Conservation (phyloP, 2,113 vertebrate genomes). For the Andinoacara biseriatus region DNA sequence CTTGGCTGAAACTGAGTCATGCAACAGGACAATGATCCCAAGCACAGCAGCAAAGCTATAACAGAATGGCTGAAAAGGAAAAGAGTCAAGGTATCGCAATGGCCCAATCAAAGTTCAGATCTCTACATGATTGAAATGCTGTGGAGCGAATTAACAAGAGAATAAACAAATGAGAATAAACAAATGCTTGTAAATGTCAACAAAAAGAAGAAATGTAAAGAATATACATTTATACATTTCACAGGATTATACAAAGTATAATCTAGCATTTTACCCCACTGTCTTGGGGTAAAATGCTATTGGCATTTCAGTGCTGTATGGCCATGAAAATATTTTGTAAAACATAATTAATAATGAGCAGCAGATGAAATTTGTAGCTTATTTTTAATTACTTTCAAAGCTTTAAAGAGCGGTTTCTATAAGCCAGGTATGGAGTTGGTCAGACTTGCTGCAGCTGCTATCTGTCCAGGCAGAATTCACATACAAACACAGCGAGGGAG, state of each 20-base stretch:
- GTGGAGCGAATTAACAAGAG: not conserved
- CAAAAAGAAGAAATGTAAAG: not conserved
- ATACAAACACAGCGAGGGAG: conserved; percentile 10
- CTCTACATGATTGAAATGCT: fast-evolving
- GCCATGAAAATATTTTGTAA: not conserved
- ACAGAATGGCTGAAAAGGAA: not conserved
- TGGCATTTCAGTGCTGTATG: not conserved
- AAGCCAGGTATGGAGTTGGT: conserved; percentile 15
- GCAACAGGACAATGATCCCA: not conserved
- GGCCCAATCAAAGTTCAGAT: not conserved
- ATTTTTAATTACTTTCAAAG: conserved; percentile 3
- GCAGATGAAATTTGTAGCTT: not conserved
- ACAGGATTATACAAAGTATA: too few relatives aligned
- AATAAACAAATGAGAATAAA: not conserved
- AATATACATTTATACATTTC: too few relatives aligned
- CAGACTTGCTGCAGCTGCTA: conserved; percentile 28
- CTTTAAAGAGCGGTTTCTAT: not conserved
- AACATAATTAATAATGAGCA: not conserved
- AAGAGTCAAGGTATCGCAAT: not conserved
- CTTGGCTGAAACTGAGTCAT: not conserved
- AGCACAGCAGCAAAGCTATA: not conserved
- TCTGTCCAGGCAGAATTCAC: conserved; percentile 22
- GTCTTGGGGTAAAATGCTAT: not conserved
- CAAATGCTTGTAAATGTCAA: not conserved
- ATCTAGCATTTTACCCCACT: too few relatives aligned